Conservation (phyloP, 2,113 vertebrate species). For the Lonchura striata region DNA sequence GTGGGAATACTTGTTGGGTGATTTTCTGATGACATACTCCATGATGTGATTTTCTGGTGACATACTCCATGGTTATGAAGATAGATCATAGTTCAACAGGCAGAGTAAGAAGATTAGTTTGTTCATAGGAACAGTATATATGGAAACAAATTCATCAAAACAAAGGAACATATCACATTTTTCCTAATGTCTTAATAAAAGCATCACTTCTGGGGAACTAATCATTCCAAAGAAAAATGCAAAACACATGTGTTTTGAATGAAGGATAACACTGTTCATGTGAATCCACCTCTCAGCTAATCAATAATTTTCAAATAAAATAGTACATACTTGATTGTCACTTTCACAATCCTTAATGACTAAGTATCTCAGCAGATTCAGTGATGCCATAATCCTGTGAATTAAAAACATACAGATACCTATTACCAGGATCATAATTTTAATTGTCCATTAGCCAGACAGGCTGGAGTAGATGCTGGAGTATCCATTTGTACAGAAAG, state of each 20-base stretch:
- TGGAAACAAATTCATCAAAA: background rate
- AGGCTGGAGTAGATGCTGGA: too few species aligned
- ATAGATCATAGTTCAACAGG: background rate
- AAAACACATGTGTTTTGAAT: background rate
- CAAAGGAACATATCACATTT: background rate
- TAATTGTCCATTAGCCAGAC: background rate
- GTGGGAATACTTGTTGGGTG: background rate
- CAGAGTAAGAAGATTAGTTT: background rate
- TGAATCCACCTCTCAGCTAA: background rate
- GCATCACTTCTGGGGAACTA: background rate
- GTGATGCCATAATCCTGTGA: conserved; percentile 89
- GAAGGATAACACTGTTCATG: background rate
- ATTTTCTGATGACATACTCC: too few species aligned
- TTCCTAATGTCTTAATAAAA: background rate
- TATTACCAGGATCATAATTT: background rate
- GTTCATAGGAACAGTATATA: background rate
- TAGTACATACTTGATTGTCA: conserved; percentile 84
- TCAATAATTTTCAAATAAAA: background rate
- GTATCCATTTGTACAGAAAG: background rate
- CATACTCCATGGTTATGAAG: background rate
- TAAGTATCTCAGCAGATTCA: conserved; percentile 91
- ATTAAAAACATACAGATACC: conserved; percentile 43
- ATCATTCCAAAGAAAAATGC: background rate
- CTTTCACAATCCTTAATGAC: conserved; percentile 83
- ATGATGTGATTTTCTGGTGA: too few species aligned